These are phyloP conservation scores for Gasteruption jaculator DNA, from an alignment of 2,888 invertebrate genomes.

Conservation along the genomic window DNA sequence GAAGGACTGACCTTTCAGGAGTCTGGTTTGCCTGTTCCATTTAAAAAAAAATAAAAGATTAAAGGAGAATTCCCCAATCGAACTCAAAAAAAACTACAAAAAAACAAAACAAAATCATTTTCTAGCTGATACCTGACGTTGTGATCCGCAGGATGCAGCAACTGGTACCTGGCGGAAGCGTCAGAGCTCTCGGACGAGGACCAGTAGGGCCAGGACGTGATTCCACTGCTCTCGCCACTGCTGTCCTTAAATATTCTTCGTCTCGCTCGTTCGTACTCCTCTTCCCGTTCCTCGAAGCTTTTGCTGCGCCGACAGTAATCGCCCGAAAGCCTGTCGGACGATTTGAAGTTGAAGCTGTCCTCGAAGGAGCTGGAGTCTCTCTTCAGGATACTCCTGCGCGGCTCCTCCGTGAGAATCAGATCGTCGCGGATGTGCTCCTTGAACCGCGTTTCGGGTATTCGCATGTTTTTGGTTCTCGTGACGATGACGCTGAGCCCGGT, in stretches of 20 bases:
- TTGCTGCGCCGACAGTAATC: slow-evolving; percentile 69
- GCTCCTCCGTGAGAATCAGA: slow-evolving; percentile 62
- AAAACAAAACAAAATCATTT: slow-evolving; percentile 3
- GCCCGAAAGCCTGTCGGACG: slow-evolving; percentile 61
- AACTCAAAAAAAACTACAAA: slow-evolving; percentile 2
- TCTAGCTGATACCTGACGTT: slow-evolving; percentile 31
- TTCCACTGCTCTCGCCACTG: slow-evolving; percentile 42
- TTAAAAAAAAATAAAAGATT: slow-evolving; percentile 1
- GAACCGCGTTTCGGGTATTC: slow-evolving; percentile 69
- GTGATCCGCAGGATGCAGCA: slow-evolving; percentile 44
- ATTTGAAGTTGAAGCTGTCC: slow-evolving; percentile 58
- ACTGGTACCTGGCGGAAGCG: slow-evolving; percentile 40
- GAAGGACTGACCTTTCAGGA: slow-evolving; percentile 55
- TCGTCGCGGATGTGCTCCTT: slow-evolving; percentile 68
- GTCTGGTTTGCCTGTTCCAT: slow-evolving; percentile 42
- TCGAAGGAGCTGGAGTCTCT: slow-evolving; percentile 78
- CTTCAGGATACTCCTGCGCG: slow-evolving; percentile 75
- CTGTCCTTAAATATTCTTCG: slow-evolving; percentile 75
- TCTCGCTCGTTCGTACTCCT: slow-evolving; percentile 81
- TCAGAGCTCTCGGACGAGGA: slow-evolving; percentile 47
- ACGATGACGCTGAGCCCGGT: slow-evolving; percentile 78
- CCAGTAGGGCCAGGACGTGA: slow-evolving; percentile 47
- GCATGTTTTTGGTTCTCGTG: slow-evolving; percentile 70
- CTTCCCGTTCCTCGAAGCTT: slow-evolving; percentile 88
- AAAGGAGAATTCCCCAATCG: neutral